Conservation (phyloP, 2,797 vertebrate species). For the Apodemus agrarius region DNA sequence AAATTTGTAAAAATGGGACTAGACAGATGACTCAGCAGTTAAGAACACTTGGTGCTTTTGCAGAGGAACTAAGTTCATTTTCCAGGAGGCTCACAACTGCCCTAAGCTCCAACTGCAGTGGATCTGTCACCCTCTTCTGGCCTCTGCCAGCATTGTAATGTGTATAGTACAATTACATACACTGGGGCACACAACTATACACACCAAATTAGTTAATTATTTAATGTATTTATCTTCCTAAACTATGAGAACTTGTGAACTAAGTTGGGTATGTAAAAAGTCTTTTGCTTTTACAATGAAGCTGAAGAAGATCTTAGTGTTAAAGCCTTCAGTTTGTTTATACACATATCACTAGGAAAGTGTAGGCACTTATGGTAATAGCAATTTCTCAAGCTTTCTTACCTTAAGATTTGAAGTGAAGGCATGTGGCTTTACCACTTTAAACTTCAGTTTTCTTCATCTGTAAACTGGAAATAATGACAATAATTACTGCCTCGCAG, state of each 20-base stretch:
- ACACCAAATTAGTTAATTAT: neutral
- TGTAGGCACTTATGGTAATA: constrained; percentile 16
- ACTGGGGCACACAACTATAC: neutral
- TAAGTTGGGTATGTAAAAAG: neutral
- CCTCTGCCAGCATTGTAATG: neutral
- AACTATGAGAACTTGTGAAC: neutral
- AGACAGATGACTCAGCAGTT: neutral
- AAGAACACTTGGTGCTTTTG: neutral
- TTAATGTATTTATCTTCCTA: neutral
- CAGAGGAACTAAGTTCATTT: neutral
- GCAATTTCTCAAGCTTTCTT: neutral
- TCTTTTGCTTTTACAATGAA: constrained; percentile 18
- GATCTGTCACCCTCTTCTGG: neutral
- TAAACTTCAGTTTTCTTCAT: constrained; percentile 51
- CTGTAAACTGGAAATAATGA: constrained; percentile 47
- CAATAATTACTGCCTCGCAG: constrained; percentile 33
- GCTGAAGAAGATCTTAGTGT: constrained; percentile 23
- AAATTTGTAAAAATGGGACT: neutral
- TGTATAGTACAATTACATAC: neutral
- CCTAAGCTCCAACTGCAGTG: neutral
- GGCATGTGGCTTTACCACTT: constrained; percentile 3
- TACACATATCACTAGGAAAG: constrained; percentile 20
- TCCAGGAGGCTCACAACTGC: neutral
- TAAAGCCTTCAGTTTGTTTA: constrained; percentile 51
- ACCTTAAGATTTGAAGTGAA: constrained; percentile 45